Evolutionary conservation across 2,888 invertebrate genomes (phyloP).

Genomic region (Chrysomela aeneicollis): DNA sequence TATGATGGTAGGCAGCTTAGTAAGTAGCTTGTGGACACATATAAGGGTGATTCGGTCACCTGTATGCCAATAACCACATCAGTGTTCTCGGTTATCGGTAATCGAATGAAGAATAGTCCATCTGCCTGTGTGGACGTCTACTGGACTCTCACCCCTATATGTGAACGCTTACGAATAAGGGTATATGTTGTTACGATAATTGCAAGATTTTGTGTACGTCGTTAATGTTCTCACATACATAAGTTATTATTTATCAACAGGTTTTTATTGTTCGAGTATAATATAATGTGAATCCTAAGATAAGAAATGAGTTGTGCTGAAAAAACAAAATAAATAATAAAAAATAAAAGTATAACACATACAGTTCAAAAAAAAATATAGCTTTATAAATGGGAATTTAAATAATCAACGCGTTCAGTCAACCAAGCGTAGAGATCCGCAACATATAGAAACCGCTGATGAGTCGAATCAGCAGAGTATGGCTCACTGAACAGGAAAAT

Average conservation of each 20-base stretch:
- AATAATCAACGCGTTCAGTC: too few species aligned
- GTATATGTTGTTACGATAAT: constrained; percentile 1
- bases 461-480: too few species aligned
- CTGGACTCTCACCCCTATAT: neutral
- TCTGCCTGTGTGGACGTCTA: neutral
- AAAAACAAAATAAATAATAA: too few species aligned
- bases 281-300: too few species aligned
- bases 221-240: neutral
- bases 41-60: neutral
- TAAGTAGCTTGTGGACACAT: neutral
- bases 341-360: too few species aligned
- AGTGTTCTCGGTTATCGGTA: neutral
- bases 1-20: neutral
- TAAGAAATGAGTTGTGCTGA: too few species aligned
- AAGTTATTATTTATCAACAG: neutral
- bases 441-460: too few species aligned
- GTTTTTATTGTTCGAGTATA: too few species aligned
- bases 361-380: too few species aligned
- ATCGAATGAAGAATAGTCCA: neutral
- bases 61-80: neutral
- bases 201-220: neutral
- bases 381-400: too few species aligned
- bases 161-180: neutral
- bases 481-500: too few species aligned
- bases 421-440: too few species aligned